These are phyloP conservation scores for Bufo gargarizans DNA, from an alignment of 2,113 vertebrate genomes.

Conservation along the genomic window DNA sequence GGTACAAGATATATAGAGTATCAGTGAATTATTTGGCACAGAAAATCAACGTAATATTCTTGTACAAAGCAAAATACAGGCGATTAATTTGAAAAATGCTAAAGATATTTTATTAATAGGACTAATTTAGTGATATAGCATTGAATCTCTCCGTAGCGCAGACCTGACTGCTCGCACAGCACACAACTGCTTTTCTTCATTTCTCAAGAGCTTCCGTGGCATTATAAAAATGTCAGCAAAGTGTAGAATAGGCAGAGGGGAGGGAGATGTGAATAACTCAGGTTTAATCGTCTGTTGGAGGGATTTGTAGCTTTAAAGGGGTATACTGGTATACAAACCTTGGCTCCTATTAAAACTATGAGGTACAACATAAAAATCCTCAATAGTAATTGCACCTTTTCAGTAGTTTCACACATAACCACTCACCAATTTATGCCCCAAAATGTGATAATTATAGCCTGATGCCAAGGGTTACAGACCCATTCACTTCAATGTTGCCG, in stretches of 20 bases:
- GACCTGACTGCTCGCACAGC: not conserved
- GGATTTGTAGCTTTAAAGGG: not conserved
- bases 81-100: slow-evolving; percentile 20
- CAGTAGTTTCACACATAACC: too few relatives aligned
- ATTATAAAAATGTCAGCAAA: slow-evolving; percentile 37
- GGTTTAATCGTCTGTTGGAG: not conserved
- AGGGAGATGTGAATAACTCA: not conserved
- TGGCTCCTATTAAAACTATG: too few relatives aligned
- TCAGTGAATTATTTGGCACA: not conserved
- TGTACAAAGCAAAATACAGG: not conserved
- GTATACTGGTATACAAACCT: too few relatives aligned
- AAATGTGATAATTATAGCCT: too few relatives aligned
- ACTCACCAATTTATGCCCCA: too few relatives aligned
- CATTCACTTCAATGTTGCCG: too few relatives aligned
- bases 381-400: too few relatives aligned
- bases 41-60: not conserved
- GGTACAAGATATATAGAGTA: not conserved
- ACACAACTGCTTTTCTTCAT: slow-evolving; percentile 8
- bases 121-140: not conserved
- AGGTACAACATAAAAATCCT: too few relatives aligned
- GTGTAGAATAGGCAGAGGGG: not conserved
- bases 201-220: slow-evolving; percentile 26
- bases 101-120: slow-evolving; percentile 19
- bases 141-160: not conserved
- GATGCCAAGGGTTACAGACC: too few relatives aligned